Evolutionary conservation across 2,888 invertebrate species (phyloP).

Genomic region (Nysson spinosus): DNA sequence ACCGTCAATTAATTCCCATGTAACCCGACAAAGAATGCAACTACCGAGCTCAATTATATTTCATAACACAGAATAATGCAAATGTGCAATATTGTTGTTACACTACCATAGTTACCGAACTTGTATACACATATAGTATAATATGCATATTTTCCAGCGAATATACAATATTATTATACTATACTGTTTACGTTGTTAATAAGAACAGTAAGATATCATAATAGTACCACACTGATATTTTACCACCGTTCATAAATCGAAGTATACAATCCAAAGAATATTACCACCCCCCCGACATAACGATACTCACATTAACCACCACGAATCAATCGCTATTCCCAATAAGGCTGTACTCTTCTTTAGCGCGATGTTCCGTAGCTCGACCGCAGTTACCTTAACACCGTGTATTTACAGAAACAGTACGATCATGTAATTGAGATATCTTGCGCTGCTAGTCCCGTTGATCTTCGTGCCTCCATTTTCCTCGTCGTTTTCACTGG

Average conservation of each 20-base stretch:
- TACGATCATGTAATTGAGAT: slow-evolving; percentile 74
- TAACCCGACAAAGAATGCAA: no score
- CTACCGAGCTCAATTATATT: no score
- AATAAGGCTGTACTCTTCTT: slow-evolving; percentile 24
- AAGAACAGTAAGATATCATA: slow-evolving; percentile 8
- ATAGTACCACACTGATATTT: slow-evolving; percentile 5
- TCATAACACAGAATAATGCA: no score
- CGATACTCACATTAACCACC: background rate
- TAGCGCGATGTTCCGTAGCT: slow-evolving; percentile 27
- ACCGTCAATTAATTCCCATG: no score
- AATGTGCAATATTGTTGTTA: no score
- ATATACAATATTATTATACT: slow-evolving; percentile 7
- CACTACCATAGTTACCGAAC: background rate
- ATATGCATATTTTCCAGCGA: background rate
- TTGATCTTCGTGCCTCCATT: slow-evolving; percentile 68
- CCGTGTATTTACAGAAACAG: slow-evolving; percentile 70
- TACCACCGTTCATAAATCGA: slow-evolving; percentile 1
- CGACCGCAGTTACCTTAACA: slow-evolving; percentile 38
- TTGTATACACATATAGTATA: background rate
- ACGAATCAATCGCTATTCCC: background rate
- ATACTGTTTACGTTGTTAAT: background rate
- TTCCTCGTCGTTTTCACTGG: slow-evolving; percentile 66
- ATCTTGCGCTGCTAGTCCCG: slow-evolving; percentile 66
- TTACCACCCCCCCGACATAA: background rate
- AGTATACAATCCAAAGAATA: background rate